Base-by-base conservation (phyloP, 30 jellyfish, hydroid and myxozoan genomes). In the Turritopsis dohrnii region DNA sequence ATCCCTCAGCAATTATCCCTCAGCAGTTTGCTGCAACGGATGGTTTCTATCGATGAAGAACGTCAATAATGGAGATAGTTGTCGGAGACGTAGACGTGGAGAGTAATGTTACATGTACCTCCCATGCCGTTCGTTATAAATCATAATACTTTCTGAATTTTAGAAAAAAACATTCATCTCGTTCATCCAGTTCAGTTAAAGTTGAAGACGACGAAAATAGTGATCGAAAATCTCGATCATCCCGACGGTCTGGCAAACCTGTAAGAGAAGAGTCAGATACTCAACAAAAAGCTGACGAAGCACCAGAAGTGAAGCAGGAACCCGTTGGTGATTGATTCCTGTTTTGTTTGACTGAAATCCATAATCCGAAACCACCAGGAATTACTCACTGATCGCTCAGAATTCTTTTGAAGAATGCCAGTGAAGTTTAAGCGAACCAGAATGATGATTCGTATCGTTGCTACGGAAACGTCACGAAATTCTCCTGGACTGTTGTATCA, bases 141-240 rank as follows among this genome's bases (percentile, higher is more conserved):
- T 18, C 16, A 16, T 16, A 25, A 72, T 21, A 25, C 8, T n/a
- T 74, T n/a, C 25, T 25, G 66, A 72, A 8, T 13, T 26, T 28
- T 52, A 77, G 85, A 60, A 77, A 77, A 18, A 77, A 52, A 30
- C 72, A 60, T 29, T 77, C 85, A 7, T 77, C 85, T 77, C 85
- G 85, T 60, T 16, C 81, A 72, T 41, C 60, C 60, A 41, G 60
- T 41, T 69, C 77, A 7, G 72, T 77, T 29, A 77, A 76, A 29
- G 52, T 25, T 26, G 87, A 81, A 1, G 53, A 27, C 8, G 83
- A 81, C 7, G 87, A 81, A 21, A 18, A 23, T 65, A 21, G 83
- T 19, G 83, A 81, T 25, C 52, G 83, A n/a, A 81, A 81, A 19
- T 52, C 60, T 66, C 82, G 83, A 53, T 24, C 87, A 65, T 53